phyloP scores from a whole-genome alignment of 2,888 invertebrate species.

The Epicampocera succincta region DNA sequence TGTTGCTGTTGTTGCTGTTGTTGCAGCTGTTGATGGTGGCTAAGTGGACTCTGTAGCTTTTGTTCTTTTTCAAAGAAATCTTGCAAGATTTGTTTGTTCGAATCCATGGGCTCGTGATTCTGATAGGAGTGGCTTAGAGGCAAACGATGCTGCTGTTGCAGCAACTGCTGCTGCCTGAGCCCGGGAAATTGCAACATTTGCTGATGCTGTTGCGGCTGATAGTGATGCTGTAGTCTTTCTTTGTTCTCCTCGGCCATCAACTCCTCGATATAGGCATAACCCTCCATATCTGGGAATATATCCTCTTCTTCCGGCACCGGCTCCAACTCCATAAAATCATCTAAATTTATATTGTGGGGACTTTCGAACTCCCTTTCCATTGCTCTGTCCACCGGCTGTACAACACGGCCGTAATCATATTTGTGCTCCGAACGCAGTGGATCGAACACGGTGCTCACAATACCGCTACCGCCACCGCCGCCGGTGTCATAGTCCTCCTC shows the following conservation, averaged over 20 bases:
- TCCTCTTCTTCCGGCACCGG: conserved; percentile 74
- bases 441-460: background rate
- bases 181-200: conserved; percentile 56
- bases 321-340: conserved; percentile 75
- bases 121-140: conserved; percentile 72
- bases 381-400: conserved; percentile 72
- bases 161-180: conserved; percentile 18
- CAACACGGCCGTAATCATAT: conserved; percentile 76
- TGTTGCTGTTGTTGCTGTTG: conserved; percentile 49
- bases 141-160: conserved; percentile 26
- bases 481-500: conserved; percentile 73
- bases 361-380: conserved; percentile 51
- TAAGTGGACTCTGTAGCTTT: conserved; percentile 40
- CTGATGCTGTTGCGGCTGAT: conserved; percentile 43
- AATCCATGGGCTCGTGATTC: conserved; percentile 75
- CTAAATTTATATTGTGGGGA: conserved; percentile 60
- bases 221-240: conserved; percentile 73
- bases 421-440: conserved; percentile 71
- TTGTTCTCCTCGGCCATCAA: conserved; percentile 70
- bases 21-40: conserved; percentile 54
- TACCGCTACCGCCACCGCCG: conserved; percentile 41
- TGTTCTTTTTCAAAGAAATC: conserved; percentile 77
- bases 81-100: conserved; percentile 73
- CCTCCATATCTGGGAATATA: conserved; percentile 76
- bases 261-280: conserved; percentile 76